Percentiles rank a stretch among this genome's conserved stretches.
Evolutionary conservation across 1,140 invertebrate genomes (phyloP).

Genomic region (Brachionus plicatilis): DNA sequence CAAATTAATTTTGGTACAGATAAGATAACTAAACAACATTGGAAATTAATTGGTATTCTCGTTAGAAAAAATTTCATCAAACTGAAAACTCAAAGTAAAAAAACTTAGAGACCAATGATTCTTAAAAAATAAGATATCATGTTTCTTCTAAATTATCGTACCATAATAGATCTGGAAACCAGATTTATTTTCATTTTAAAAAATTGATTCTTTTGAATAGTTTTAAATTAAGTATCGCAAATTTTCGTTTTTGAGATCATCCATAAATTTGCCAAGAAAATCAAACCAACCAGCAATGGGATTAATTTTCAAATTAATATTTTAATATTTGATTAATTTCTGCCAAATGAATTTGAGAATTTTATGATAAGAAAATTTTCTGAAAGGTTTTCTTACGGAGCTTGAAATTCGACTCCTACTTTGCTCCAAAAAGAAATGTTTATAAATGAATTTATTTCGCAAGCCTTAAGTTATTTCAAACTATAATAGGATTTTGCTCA

Average conservation of each 20-base stretch:
- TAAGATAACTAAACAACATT: not conserved
- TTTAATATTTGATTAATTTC: not conserved
- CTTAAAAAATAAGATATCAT: not conserved
- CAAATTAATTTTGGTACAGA: not conserved
- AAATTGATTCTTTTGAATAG: not conserved
- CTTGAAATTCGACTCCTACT: not conserved
- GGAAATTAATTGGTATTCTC: not conserved
- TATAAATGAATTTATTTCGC: not conserved
- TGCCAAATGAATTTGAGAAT: not conserved
- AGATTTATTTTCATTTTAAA: not conserved
- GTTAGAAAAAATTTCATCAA: not conserved
- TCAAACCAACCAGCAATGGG: not conserved
- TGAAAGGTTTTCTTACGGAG: not conserved
- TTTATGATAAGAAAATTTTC: not conserved
- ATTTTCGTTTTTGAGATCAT: not conserved
- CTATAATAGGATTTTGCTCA: not conserved
- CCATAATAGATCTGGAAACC: not conserved
- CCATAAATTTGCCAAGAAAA: not conserved
- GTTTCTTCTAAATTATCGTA: not conserved
- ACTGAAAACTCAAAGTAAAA: not conserved
- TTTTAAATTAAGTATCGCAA: not conserved
- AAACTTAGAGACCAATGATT: not conserved
- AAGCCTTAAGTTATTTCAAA: not conserved
- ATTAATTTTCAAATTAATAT: not conserved
- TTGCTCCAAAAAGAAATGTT: not conserved